These are phyloP conservation scores for Spatula versicolor DNA, from an alignment of 2,797 vertebrate species.

Conservation along the genomic window DNA sequence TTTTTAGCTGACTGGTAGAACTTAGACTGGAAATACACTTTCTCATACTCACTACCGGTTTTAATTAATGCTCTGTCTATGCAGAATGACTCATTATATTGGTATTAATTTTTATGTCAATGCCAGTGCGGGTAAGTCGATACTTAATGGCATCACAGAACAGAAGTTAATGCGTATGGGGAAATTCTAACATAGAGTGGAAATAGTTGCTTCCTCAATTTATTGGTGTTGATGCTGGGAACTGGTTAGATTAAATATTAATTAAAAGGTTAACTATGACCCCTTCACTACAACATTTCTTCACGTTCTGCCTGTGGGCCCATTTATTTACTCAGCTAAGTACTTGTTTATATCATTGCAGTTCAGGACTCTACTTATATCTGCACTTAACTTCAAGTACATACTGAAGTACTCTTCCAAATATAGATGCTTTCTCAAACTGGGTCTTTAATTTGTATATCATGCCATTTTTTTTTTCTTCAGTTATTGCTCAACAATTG, in stretches of 20 bases:
- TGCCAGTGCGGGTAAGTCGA: constrained; percentile 43
- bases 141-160: constrained; percentile 16
- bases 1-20: constrained; percentile 28
- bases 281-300: constrained; percentile 16
- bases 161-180: constrained; percentile 31
- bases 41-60: constrained; percentile 10
- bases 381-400: background rate
- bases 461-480: background rate
- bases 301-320: constrained; percentile 13
- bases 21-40: background rate
- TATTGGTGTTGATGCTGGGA: constrained; percentile 31
- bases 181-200: constrained; percentile 23
- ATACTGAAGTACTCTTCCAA: background rate
- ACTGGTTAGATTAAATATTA: constrained; percentile 55
- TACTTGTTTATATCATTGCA: background rate
- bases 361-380: background rate
- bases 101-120: constrained; percentile 37
- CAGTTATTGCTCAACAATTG: background rate
- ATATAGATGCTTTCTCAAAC: background rate
- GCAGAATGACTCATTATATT: constrained; percentile 32
- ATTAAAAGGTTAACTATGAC: constrained; percentile 51
- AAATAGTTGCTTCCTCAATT: constrained; percentile 27
- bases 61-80: constrained; percentile 38
- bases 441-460: background rate
- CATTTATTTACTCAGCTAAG: background rate